Evolutionary conservation across 2,888 invertebrate species (phyloP).

Genomic region (Neoaliturus tenellus): DNA sequence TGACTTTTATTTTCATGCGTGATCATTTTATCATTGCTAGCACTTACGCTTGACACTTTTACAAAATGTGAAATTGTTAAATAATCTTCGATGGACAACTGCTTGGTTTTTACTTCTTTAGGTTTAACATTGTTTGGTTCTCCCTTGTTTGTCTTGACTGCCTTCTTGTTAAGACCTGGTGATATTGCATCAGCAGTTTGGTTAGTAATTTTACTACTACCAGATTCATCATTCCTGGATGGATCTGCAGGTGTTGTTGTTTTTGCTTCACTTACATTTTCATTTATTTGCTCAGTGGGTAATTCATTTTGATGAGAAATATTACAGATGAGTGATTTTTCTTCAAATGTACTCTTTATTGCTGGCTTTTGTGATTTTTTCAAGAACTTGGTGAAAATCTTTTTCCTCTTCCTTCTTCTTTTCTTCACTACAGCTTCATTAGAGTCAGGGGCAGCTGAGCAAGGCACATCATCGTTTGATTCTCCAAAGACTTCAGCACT

Average conservation of each 20-base stretch:
- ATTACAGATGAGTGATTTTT: not conserved
- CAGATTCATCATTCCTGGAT: not conserved
- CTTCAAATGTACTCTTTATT: not conserved
- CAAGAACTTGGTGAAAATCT: not conserved
- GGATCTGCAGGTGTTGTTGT: not conserved
- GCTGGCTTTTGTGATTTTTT: not conserved
- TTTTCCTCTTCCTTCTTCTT: slow-evolving; percentile 10
- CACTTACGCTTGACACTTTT: not conserved
- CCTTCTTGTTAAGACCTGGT: not conserved
- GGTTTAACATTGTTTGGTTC: not conserved
- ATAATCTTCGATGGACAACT: slow-evolving; percentile 22
- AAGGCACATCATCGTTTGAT: not conserved
- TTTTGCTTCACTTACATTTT: not conserved
- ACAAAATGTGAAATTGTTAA: not conserved
- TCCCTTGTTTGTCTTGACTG: not conserved
- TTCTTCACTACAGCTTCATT: not conserved
- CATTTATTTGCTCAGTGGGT: not conserved
- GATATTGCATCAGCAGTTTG: not conserved
- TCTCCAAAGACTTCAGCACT: slow-evolving; percentile 11
- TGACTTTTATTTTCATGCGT: not conserved
- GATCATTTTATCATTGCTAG: not conserved
- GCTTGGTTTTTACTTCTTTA: slow-evolving; percentile 39
- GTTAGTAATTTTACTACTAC: not conserved
- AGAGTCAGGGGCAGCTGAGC: not conserved
- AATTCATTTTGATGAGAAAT: not conserved